Evolutionary conservation across 2,888 invertebrate species (phyloP), one percentile per base, ranked within the genome.

Genomic region (Rhynchonema sp.): DNA sequence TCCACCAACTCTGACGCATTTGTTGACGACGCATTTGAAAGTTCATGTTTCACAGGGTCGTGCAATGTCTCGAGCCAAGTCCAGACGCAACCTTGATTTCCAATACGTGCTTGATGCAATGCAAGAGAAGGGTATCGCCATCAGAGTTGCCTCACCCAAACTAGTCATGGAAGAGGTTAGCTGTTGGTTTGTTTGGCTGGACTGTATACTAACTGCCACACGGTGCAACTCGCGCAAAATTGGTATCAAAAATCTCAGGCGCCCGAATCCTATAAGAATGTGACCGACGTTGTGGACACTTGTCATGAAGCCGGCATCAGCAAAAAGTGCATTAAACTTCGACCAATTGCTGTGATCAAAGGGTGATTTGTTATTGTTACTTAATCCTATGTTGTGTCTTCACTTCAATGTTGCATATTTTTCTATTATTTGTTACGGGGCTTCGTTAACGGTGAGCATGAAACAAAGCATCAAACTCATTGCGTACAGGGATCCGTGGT

Each of bases 181-280:
- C 2, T 26, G 3, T 52, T 38, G 38, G 38, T 38, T 38, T 23
- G 52, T 52, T n/a, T 52, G 3, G n/a, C n/a, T 38, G 46, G n/a
- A n/a, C n/a, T n/a, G n/a, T n/a, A n/a, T n/a, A n/a, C n/a, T n/a
- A n/a, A n/a, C n/a, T n/a, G n/a, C n/a, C n/a, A n/a, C n/a, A n/a
- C n/a, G n/a, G n/a, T n/a, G n/a, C n/a, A n/a, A n/a, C n/a, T n/a
- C n/a, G n/a, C n/a, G n/a, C n/a, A 38, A 38, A 17, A 38, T 38
- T 38, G 38, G 38, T 38, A 38, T 38, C 38, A 38, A 13, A 17
- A 17, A 13, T 38, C 65, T 57, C 65, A 75, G 74, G 90, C 98
- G 2, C 98, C 98, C 0, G 92, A 96, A 72, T 96, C 96, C 0
- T 98, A 99, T 76, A 98, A 98, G 77, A 90, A 99, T 78, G 98